phyloP scores from a whole-genome alignment of 2,113 vertebrate species.

The Lota lota region DNA sequence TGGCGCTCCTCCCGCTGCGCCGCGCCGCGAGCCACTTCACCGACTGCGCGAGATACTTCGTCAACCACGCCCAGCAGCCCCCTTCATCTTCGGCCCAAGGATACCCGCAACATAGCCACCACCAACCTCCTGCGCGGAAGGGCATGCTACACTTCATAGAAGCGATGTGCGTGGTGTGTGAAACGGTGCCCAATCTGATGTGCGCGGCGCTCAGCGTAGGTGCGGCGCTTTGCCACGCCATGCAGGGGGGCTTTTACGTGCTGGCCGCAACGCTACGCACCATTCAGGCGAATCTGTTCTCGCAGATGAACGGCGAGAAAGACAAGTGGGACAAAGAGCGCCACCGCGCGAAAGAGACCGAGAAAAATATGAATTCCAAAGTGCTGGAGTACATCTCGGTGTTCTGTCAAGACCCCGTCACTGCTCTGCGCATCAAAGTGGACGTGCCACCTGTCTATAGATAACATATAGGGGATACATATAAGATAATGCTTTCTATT shows the following conservation, averaged over 20 bases:
- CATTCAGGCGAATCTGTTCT: constrained; percentile 61
- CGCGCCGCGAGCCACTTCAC: constrained; percentile 49
- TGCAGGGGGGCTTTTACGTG: constrained; percentile 61
- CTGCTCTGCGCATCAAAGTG: constrained; percentile 67
- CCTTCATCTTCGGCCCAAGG: constrained; percentile 7
- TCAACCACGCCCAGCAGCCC: constrained; percentile 43
- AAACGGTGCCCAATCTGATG: constrained; percentile 57
- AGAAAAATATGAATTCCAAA: constrained; percentile 59
- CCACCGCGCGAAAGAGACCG: constrained; percentile 43
- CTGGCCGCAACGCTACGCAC: constrained; percentile 58
- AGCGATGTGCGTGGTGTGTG: constrained; percentile 57
- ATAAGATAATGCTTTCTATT: neutral
- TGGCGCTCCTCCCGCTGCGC: constrained; percentile 65
- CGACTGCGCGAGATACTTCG: constrained; percentile 36
- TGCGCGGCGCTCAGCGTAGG: constrained; percentile 54
- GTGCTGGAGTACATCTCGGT: constrained; percentile 67
- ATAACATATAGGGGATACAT: constrained; percentile 32
- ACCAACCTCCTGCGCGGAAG: constrained; percentile 34
- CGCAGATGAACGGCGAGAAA: constrained; percentile 61
- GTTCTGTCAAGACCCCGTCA: constrained; percentile 69
- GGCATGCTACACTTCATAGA: constrained; percentile 56
- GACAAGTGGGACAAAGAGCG: constrained; percentile 65
- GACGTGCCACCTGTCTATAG: constrained; percentile 68
- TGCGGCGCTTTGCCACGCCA: constrained; percentile 55
- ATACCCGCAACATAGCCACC: neutral